Conservation (phyloP, 2,797 vertebrate genomes). For the Macropus fuliginosus region DNA sequence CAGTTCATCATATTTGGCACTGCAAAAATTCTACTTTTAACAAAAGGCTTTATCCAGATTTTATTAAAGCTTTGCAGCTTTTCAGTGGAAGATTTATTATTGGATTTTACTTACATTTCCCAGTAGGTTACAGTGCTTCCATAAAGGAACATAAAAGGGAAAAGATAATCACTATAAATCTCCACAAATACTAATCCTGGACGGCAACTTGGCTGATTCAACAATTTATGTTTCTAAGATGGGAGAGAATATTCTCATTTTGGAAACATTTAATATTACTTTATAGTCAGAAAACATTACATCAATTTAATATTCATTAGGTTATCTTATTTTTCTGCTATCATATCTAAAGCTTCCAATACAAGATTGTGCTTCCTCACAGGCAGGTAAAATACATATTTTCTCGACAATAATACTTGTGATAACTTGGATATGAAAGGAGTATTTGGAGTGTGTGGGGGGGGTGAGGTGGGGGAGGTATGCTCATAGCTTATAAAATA, state of each 20-base stretch:
- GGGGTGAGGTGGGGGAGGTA: no score
- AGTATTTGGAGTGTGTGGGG: neutral
- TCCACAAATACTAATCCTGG: neutral
- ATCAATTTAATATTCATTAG: neutral
- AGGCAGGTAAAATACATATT: no score
- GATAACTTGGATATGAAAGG: neutral
- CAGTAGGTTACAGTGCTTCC: neutral
- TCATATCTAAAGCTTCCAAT: neutral
- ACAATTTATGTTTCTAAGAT: neutral
- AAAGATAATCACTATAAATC: neutral
- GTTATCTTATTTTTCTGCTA: neutral
- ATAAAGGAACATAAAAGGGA: conserved; percentile 15
- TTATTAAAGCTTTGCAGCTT: neutral
- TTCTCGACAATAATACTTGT: rapidly evolving
- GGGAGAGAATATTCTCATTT: neutral
- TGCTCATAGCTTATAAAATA: neutral
- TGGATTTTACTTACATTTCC: conserved; percentile 2
- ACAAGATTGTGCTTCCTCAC: neutral
- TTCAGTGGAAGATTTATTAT: conserved; percentile 9
- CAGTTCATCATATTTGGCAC: neutral
- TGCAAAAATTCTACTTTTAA: neutral
- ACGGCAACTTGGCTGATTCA: neutral
- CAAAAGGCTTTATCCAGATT: neutral
- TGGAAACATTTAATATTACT: neutral
- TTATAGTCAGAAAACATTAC: neutral